These are phyloP conservation scores for Drosophila sulfurigaster DNA, from an alignment of 1,140 invertebrate species.

Conservation along the genomic window DNA sequence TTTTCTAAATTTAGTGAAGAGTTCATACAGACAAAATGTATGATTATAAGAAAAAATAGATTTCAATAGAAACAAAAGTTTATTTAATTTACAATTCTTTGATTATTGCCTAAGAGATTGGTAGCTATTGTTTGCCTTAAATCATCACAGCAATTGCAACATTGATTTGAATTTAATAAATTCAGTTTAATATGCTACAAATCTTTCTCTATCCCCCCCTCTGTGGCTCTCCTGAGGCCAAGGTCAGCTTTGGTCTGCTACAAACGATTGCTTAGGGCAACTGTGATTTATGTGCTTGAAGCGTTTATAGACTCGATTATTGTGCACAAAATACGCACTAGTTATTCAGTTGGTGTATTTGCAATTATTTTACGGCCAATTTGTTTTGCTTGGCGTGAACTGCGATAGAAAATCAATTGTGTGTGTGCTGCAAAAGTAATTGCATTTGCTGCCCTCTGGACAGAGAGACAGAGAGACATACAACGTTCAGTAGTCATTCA, in stretches of 20 bases:
- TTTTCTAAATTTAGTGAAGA: no score
- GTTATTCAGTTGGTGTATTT: constrained; percentile 50
- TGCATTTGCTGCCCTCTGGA: constrained; percentile 58
- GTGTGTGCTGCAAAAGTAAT: constrained; percentile 63
- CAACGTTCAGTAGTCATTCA: neutral
- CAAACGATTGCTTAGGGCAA: constrained; percentile 13
- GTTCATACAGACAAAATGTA: no score
- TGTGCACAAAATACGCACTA: constrained; percentile 6
- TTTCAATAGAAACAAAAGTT: neutral
- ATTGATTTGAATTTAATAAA: constrained; percentile 18
- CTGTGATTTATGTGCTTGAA: constrained; percentile 17
- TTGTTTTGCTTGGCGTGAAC: constrained; percentile 59
- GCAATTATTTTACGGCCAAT: constrained; percentile 79
- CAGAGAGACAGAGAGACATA: neutral
- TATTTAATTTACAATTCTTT: neutral
- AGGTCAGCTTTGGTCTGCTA: neutral
- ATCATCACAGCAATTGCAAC: neutral
- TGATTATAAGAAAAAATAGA: neutral
- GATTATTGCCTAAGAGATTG: neutral
- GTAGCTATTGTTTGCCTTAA: neutral
- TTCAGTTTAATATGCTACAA: constrained; percentile 21
- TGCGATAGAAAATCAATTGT: constrained; percentile 73
- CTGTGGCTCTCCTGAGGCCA: neutral
- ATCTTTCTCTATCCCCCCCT: neutral
- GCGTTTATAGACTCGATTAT: constrained; percentile 12